Evolutionary conservation across 2,888 invertebrate species (phyloP).

Genomic region (Laspeyria flexula): DNA sequence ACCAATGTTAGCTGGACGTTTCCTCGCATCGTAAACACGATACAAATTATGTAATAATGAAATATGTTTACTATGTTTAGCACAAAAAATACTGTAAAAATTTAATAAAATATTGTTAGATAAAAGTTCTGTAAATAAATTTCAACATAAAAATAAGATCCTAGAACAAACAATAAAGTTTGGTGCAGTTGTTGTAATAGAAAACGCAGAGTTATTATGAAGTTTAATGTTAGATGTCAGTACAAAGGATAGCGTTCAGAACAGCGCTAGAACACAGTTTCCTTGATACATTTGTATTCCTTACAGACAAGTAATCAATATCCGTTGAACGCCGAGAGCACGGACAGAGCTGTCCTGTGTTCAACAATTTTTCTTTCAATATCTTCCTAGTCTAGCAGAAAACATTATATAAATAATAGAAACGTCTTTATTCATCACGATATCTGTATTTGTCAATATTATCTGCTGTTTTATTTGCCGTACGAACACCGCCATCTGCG

Average conservation of each 20-base stretch:
- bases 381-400: conserved; percentile 21
- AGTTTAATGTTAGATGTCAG: conserved; percentile 78
- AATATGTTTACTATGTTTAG: neutral
- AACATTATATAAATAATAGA: conserved; percentile 4
- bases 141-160: neutral
- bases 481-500: too few species aligned
- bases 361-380: conserved; percentile 62
- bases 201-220: conserved; percentile 61
- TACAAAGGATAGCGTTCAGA: conserved; percentile 70
- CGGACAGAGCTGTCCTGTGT: conserved; percentile 66
- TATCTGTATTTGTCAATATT: neutral
- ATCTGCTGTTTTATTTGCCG: neutral
- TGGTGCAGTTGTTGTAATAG: conserved; percentile 41
- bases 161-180: conserved; percentile 11
- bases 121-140: conserved; percentile 26
- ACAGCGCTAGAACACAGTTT: conserved; percentile 66
- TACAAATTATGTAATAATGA: conserved; percentile 38
- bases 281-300: conserved; percentile 83
- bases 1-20: conserved; percentile 58
- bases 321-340: conserved; percentile 70
- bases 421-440: neutral
- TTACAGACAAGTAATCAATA: conserved; percentile 83
- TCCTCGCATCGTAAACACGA: conserved; percentile 51
- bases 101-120: neutral
- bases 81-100: neutral